These are phyloP conservation scores for Prorops nasuta DNA, from an alignment of 1,140 invertebrate genomes.

Conservation along the genomic window DNA sequence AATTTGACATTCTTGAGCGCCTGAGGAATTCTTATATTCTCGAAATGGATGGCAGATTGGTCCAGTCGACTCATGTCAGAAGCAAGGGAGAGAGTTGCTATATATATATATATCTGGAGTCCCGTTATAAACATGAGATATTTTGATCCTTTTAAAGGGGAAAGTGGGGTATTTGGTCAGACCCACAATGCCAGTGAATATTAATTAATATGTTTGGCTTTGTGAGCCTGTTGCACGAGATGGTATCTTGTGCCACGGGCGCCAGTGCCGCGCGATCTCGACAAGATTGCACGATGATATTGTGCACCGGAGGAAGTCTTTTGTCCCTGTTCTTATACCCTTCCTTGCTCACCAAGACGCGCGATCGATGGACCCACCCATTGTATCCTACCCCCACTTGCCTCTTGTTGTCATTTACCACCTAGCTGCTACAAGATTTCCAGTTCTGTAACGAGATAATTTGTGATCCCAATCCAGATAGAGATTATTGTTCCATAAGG, in stretches of 20 bases:
- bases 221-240: constrained; percentile 27
- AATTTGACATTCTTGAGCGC: too few species aligned
- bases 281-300: constrained; percentile 18
- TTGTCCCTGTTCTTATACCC: constrained; percentile 10
- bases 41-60: not conserved
- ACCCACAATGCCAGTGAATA: constrained; percentile 17
- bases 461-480: not conserved
- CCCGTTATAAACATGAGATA: not conserved
- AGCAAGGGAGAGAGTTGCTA: not conserved
- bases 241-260: constrained; percentile 27
- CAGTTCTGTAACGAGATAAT: not conserved
- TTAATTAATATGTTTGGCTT: constrained; percentile 39
- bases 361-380: not conserved
- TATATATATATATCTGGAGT: not conserved
- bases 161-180: not conserved
- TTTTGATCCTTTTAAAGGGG: too few species aligned
- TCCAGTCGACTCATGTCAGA: not conserved
- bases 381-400: not conserved
- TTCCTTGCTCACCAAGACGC: not conserved
- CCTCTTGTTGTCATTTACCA: not conserved
- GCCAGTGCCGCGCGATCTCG: not conserved
- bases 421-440: not conserved
- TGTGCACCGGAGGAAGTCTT: constrained; percentile 9
- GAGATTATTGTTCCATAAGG: not conserved
- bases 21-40: not conserved